Evolutionary conservation across 1,140 invertebrate genomes (phyloP).

Genomic region (Trachymyrmex septentrionalis): DNA sequence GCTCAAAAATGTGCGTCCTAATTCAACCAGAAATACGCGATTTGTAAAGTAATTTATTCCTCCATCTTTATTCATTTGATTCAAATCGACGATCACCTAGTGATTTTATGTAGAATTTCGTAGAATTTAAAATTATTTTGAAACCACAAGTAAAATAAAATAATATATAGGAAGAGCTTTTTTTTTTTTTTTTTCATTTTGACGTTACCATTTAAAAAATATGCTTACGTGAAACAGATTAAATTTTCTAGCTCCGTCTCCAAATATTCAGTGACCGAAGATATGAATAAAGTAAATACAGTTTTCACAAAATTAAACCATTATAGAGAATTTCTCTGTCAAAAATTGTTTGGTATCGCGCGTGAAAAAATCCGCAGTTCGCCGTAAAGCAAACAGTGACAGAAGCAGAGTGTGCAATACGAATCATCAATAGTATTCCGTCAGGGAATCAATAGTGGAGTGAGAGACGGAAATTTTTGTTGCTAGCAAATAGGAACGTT

Average conservation of each 20-base stretch:
- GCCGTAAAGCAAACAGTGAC: neutral
- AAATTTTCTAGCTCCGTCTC: neutral
- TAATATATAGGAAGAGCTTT: neutral
- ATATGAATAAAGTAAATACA: neutral
- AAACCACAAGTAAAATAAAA: neutral
- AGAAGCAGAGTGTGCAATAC: neutral
- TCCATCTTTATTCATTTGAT: neutral
- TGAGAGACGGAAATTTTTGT: constrained; percentile 54
- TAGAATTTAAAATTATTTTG: neutral
- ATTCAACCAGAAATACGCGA: too few relatives aligned
- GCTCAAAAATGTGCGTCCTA: neutral
- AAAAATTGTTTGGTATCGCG: constrained; percentile 20
- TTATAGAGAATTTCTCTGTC: neutral
- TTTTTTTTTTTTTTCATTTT: neutral
- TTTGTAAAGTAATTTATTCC: neutral
- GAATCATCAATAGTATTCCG: neutral
- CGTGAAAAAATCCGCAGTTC: neutral
- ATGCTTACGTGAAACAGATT: neutral
- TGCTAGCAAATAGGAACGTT: neutral
- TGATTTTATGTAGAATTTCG: neutral
- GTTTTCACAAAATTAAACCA: neutral
- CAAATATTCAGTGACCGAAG: neutral
- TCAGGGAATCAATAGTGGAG: constrained; percentile 11
- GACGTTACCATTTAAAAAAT: neutral
- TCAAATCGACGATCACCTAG: neutral